Percentiles rank a stretch among this genome's conserved stretches.
phyloP scores from a whole-genome alignment of 2,888 invertebrate genomes.

The Ernsta delagoae region DNA sequence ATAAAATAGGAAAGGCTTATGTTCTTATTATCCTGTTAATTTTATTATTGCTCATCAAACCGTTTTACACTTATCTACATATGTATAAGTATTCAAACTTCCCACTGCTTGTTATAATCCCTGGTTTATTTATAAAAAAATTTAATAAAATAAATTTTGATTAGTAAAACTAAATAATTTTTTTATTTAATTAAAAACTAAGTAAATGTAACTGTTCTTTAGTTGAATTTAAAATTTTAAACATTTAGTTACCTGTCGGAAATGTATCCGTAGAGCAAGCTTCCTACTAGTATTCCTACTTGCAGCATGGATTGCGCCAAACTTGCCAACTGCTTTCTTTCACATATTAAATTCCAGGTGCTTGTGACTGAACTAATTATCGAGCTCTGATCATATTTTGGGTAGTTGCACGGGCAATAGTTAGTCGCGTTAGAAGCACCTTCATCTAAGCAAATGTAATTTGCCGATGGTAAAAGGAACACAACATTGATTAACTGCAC shows the following conservation, averaged over 20 bases:
- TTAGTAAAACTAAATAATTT: too few species aligned
- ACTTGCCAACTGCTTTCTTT: constrained; percentile 79
- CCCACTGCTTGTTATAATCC: too few species aligned
- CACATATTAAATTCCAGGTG: constrained; percentile 87
- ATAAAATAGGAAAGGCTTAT: background rate
- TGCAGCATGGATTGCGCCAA: constrained; percentile 83
- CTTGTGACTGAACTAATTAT: constrained; percentile 84
- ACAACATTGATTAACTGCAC: constrained; percentile 84
- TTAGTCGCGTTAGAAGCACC: constrained; percentile 64
- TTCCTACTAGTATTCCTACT: constrained; percentile 83
- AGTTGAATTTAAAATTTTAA: too few species aligned
- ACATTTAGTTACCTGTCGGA: constrained; percentile 68
- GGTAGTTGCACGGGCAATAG: constrained; percentile 68
- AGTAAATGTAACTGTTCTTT: too few species aligned
- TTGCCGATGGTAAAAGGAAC: constrained; percentile 81
- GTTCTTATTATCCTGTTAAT: background rate
- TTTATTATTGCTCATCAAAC: too few species aligned
- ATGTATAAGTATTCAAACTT: too few species aligned
- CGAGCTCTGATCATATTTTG: constrained; percentile 81
- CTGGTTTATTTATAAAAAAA: too few species aligned
- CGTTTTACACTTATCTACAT: too few species aligned
- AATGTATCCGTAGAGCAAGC: constrained; percentile 80
- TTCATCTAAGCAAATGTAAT: constrained; percentile 74
- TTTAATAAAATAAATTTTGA: too few species aligned
- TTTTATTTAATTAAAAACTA: too few species aligned